phyloP scores from a whole-genome alignment of 2,113 vertebrate genomes.

The Cariama cristata region DNA sequence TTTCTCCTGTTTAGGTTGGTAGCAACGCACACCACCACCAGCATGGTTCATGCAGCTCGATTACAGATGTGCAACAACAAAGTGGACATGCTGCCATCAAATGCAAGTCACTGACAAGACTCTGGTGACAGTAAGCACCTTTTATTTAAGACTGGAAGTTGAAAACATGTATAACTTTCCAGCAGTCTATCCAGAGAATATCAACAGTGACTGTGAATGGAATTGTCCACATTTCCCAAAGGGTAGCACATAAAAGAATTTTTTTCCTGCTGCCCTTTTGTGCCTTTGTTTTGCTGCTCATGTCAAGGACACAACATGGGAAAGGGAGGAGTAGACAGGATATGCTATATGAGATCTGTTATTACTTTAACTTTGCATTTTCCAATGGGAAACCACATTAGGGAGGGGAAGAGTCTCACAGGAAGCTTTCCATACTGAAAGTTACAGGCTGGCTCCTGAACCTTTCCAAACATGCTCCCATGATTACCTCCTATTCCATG shows the following conservation, averaged over 20 bases:
- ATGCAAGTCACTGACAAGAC: background rate
- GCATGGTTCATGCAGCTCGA: background rate
- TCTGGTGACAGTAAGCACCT: background rate
- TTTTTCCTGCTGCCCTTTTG: constrained; percentile 45
- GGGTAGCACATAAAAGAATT: background rate
- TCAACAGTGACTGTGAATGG: constrained; percentile 10
- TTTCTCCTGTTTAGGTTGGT: background rate
- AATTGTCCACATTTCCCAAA: constrained; percentile 18
- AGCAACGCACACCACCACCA: background rate
- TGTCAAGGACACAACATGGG: constrained; percentile 53
- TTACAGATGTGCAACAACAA: background rate
- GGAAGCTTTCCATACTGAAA: constrained; percentile 22
- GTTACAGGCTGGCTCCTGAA: background rate
- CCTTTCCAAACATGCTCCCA: background rate
- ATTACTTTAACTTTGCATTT: constrained; percentile 48
- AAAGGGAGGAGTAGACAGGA: constrained; percentile 72
- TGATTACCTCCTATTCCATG: background rate
- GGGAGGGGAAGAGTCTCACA: background rate
- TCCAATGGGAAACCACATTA: background rate
- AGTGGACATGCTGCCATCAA: background rate
- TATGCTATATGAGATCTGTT: constrained; percentile 38
- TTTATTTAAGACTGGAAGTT: background rate
- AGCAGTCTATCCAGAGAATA: background rate
- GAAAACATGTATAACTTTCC: constrained; percentile 4
- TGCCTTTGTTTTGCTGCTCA: constrained; percentile 49